Base-by-base conservation (phyloP, 2,797 vertebrate genomes). In the Numenius phaeopus region DNA sequence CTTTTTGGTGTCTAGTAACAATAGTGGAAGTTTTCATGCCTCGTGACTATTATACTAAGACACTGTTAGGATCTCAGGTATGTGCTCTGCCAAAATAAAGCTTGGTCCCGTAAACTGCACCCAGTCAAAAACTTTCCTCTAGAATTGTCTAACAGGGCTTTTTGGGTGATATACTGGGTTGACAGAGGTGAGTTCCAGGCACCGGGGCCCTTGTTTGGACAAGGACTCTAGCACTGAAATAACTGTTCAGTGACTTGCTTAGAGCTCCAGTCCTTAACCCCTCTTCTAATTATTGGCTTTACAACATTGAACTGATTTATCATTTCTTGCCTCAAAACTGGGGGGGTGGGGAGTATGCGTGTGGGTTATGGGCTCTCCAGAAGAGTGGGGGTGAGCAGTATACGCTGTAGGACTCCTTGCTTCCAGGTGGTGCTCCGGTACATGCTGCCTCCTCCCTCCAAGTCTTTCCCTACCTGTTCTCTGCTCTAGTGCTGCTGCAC, bases 21-120 rank as follows among this genome's bases (percentile, higher is more conserved):
- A 99, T 99, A 8, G 99, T 99, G 94, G 99, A 99, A 98, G 99
- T 99, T 59, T 99, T 99, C 98, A 99, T 99, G 99, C 99, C 99
- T 24, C 98, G 98, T 82, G 99, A 99, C 98, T 99, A 99, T 97
- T 99, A 99, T 94, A 99, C 99, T 18, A 99, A 99, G 98, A 99
- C 99, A 4, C 98, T 99, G 21, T 98, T 99, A 10, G 99, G 99
- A 88, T 99, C 99, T 50, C 99, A 99, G 99, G 99, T 99, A 98
- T 6, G 89, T 73, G 34, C 32, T 87, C 22, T 73, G 12, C 44
- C 9, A 5, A 32, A 66, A 52, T 40, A 54, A 65, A 80, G 26
- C 22, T 27, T 50, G 19, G 27, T 55, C 5, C 29, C 90, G 19
- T 54, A 23, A 90, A 57, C 46, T 77, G 55, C 47, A 83, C 49